Conservation (phyloP, 2,797 vertebrate genomes). For the Melanotaenia maccullochi region DNA sequence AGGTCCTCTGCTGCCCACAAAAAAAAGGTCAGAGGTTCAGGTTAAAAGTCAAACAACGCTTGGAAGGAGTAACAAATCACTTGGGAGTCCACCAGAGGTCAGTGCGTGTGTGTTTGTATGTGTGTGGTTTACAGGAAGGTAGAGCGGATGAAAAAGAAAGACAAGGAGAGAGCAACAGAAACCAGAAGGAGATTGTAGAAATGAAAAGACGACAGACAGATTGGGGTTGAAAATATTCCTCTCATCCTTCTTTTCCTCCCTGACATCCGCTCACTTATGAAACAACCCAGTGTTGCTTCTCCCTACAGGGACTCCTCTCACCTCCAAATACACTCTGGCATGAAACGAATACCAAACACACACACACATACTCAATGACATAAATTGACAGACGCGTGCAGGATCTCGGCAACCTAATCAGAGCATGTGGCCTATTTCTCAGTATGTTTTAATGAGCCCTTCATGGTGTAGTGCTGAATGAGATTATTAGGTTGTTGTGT, state of each 20-base stretch:
- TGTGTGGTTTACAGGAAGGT: conserved; percentile 47
- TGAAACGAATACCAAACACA: not conserved
- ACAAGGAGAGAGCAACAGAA: conserved; percentile 56
- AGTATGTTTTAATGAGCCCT: conserved; percentile 66
- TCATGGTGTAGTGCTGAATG: conserved; percentile 59
- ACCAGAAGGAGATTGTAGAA: conserved; percentile 30
- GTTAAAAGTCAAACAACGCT: conserved; percentile 68
- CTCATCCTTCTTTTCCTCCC: not conserved
- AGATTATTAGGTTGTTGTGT: conserved; percentile 69
- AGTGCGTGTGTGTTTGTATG: conserved; percentile 30
- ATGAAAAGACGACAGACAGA: conserved; percentile 42
- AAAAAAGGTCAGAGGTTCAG: conserved; percentile 57
- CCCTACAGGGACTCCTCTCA: conserved; percentile 46
- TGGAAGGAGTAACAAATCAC: conserved; percentile 60
- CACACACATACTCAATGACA: conserved; percentile 6
- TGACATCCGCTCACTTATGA: conserved; percentile 44
- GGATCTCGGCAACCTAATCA: conserved; percentile 52
- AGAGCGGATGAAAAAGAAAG: conserved; percentile 43
- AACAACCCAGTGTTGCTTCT: conserved; percentile 33
- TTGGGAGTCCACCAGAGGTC: conserved; percentile 42
- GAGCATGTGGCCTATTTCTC: conserved; percentile 64
- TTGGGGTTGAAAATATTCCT: conserved; percentile 28
- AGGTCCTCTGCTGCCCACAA: conserved; percentile 32
- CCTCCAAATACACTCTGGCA: conserved; percentile 31
- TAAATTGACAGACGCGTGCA: conserved; percentile 28